phyloP scores from a whole-genome alignment of 2,797 vertebrate species.

The Pangasius larnaudii region DNA sequence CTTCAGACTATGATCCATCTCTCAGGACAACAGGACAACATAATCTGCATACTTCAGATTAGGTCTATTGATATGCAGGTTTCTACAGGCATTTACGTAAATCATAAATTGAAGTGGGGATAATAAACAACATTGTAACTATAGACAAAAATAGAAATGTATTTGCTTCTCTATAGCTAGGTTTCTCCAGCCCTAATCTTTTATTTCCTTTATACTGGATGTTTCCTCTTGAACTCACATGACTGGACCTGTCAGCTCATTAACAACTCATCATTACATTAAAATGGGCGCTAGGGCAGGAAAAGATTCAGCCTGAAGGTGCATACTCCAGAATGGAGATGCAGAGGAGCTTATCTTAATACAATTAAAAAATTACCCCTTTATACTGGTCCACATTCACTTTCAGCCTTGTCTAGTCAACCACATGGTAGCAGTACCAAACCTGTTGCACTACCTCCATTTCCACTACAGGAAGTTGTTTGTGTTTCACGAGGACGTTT shows the following conservation, averaged over 20 bases:
- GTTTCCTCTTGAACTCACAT: not conserved
- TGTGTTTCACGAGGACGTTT: not conserved
- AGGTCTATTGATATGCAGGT: not conserved
- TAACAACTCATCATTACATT: not conserved
- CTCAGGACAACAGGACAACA: not conserved
- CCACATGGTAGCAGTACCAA: not conserved
- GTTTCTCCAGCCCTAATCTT: not conserved
- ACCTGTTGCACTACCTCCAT: not conserved
- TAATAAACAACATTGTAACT: not conserved
- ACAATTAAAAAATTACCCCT: not conserved
- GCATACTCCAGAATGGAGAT: not conserved
- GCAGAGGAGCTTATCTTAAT: not conserved
- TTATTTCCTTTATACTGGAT: not conserved
- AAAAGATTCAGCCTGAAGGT: not conserved
- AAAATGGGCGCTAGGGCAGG: too few species aligned
- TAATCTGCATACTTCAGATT: not conserved
- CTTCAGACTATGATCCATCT: not conserved
- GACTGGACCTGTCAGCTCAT: not conserved
- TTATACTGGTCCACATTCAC: not conserved
- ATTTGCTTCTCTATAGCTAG: not conserved
- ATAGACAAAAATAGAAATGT: not conserved
- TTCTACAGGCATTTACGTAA: not conserved
- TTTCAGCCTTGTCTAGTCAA: not conserved
- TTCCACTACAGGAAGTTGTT: constrained; percentile 15
- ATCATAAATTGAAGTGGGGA: not conserved